Evolutionary conservation across 2,888 invertebrate genomes (phyloP).

Genomic region (Callyntrura sp.): DNA sequence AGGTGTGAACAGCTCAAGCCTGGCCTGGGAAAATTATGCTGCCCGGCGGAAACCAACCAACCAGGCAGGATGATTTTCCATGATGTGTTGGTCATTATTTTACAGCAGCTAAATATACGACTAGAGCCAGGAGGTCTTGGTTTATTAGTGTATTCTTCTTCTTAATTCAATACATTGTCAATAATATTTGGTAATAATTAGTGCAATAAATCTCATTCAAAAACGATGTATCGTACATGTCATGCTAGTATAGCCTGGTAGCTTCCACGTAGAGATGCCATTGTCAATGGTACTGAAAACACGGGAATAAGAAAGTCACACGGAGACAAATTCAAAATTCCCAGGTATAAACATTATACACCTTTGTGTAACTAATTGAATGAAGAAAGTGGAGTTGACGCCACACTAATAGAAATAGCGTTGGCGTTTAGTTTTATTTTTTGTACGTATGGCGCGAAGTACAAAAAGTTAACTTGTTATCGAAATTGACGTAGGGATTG

Average conservation of each 20-base stretch:
- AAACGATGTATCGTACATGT: background rate
- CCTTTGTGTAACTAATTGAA: background rate
- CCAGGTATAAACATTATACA: too few relatives aligned
- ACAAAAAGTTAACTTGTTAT: background rate
- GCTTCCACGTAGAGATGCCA: background rate
- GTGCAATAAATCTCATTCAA: slow-evolving; percentile 67
- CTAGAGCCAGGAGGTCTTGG: slow-evolving; percentile 64
- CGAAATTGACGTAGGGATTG: too few relatives aligned
- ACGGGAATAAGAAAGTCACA: too few relatives aligned
- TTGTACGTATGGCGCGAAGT: too few relatives aligned
- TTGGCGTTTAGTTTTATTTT: too few relatives aligned
- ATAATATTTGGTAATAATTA: slow-evolving; percentile 67
- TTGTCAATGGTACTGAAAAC: too few relatives aligned
- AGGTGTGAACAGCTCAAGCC: slow-evolving; percentile 73
- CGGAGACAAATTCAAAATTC: too few relatives aligned
- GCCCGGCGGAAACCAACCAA: slow-evolving; percentile 57
- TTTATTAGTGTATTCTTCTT: slow-evolving; percentile 61
- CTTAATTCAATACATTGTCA: slow-evolving; percentile 54
- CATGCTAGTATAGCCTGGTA: background rate
- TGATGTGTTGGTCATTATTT: background rate
- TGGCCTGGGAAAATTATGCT: slow-evolving; percentile 73
- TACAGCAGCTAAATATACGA: slow-evolving; percentile 23
- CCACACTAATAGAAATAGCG: too few relatives aligned
- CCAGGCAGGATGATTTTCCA: slow-evolving; percentile 44
- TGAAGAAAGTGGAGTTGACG: background rate